Base-by-base conservation (phyloP, 2,888 invertebrate genomes). In the Lamproptera curius region DNA sequence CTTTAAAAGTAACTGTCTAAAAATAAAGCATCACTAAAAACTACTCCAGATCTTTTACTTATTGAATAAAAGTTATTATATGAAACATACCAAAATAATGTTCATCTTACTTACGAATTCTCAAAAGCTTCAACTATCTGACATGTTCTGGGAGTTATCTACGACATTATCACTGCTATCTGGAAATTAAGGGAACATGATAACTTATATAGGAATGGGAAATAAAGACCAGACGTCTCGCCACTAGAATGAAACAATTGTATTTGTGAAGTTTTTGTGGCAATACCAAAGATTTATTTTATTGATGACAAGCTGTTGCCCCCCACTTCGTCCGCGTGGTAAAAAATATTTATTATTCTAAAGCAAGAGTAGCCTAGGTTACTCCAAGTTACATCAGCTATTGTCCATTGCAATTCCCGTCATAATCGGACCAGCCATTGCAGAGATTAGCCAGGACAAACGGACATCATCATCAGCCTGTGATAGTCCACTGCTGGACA, bases 91-190 rank as follows among this genome's bases (percentile, higher is more conserved):
- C n/a, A n/a, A n/a, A n/a, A n/a, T n/a, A n/a, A n/a, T n/a, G n/a
- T n/a, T n/a, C n/a, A n/a, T n/a, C n/a, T n/a, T 5, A 76, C 79
- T 75, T 63, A 82, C 83, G 65, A 59, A 6, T 56, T 48, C 11
- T 76, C 67, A 46, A 59, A 74, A 3, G 72, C 66, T 3, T 70
- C 70, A 9, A 59, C n/a, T 64, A 2, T 67, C 70, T 0, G 74
- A 68, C 26, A 67, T 54, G 28, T 64, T 62, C 26, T 63, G 69
- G 1, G 74, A 63, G 2, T 72, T 73, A 2, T 76, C 73, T n/a
- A 57, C 3, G 0, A 55, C 55, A 45, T 58, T 55, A 2, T 74
- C 71, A 1, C 57, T 63, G 47, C 56, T 65, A 10, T 65, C 81
- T 79, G 69, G 8, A 57, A 65, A 23, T 23, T n/a, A 11, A 2